Percentiles rank a stretch among this genome's conserved stretches.
These are phyloP conservation scores for Regulus satrapa DNA, from an alignment of 2,113 vertebrate species.

Conservation along the genomic window DNA sequence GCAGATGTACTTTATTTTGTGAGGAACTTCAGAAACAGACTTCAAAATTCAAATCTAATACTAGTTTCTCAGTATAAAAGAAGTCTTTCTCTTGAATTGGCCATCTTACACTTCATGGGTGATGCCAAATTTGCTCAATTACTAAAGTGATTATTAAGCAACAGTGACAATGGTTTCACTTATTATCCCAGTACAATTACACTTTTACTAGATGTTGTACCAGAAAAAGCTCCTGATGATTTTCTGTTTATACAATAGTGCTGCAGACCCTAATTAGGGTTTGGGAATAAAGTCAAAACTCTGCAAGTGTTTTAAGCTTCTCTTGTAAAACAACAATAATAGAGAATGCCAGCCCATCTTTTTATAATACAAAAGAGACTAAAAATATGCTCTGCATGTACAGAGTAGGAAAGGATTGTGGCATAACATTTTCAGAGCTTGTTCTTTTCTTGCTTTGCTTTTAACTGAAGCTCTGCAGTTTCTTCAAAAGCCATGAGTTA, in stretches of 20 bases:
- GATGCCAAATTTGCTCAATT: not conserved
- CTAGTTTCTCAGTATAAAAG: not conserved
- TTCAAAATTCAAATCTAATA: not conserved
- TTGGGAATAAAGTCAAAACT: conserved; percentile 56
- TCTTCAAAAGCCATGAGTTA: conserved; percentile 3
- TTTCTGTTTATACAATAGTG: conserved; percentile 49
- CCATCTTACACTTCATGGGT: not conserved
- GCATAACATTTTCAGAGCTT: conserved; percentile 11
- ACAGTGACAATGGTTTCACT: not conserved
- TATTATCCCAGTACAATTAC: not conserved
- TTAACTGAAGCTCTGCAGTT: conserved; percentile 45
- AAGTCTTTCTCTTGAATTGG: not conserved
- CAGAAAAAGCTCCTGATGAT: conserved; percentile 6
- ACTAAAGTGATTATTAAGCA: not conserved
- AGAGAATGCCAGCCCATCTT: not conserved
- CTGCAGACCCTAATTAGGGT: conserved; percentile 31
- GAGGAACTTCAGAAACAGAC: not conserved
- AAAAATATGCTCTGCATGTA: conserved; percentile 6
- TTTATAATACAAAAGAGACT: not conserved
- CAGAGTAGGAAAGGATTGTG: not conserved
- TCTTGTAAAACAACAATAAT: conserved; percentile 19
- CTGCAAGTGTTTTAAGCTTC: conserved; percentile 34
- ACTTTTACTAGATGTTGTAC: conserved; percentile 15
- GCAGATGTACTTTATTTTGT: not conserved
- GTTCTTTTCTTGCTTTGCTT: conserved; percentile 17